Conservation (phyloP, 2,797 vertebrate species). For the Neopelma chrysocephalum region DNA sequence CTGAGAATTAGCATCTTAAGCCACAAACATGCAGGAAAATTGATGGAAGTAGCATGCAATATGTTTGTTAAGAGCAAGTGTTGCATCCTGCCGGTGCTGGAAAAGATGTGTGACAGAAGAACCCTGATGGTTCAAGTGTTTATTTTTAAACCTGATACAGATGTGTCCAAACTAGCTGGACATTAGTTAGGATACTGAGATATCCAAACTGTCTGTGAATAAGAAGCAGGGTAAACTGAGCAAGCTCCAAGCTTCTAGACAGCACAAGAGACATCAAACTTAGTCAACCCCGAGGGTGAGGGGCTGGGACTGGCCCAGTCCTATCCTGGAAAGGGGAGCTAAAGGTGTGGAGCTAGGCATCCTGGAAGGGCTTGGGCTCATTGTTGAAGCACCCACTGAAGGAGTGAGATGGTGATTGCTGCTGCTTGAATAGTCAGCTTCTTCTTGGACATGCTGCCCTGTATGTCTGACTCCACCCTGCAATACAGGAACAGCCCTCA, state of each 20-base stretch:
- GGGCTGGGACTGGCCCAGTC: background rate
- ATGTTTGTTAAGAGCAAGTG: background rate
- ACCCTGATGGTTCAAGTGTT: background rate
- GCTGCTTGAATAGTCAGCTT: background rate
- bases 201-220: background rate
- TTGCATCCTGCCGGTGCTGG: background rate
- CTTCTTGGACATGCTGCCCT: background rate
- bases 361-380: background rate
- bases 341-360: background rate
- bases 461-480: background rate
- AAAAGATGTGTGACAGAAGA: background rate
- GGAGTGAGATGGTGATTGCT: background rate
- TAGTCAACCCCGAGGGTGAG: rapidly evolving
- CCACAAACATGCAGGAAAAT: background rate
- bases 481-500: background rate
- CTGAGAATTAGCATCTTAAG: background rate
- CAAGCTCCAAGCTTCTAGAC: background rate
- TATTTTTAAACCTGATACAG: background rate
- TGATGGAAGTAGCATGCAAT: background rate
- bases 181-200: background rate
- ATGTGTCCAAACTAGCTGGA: background rate
- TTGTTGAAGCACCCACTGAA: background rate
- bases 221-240: background rate
- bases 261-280: background rate
- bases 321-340: background rate